phyloP scores from a whole-genome alignment of 2,888 invertebrate genomes.

The Nomada fucata region DNA sequence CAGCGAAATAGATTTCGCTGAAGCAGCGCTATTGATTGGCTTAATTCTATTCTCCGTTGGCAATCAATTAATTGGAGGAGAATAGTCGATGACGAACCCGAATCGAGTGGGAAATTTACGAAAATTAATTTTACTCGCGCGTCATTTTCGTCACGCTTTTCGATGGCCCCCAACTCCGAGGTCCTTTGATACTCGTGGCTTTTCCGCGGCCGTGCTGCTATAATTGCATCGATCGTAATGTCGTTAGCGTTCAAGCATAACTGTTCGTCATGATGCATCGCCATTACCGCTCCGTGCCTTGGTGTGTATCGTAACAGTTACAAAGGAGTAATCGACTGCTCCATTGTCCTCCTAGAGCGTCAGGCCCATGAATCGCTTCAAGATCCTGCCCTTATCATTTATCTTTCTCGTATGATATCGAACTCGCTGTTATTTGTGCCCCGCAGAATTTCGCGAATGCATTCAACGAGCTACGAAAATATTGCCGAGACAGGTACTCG shows the following conservation, averaged over 20 bases:
- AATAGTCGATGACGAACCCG: conserved; percentile 30
- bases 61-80: conserved; percentile 20
- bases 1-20: conserved; percentile 16
- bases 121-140: conserved; percentile 6
- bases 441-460: neutral
- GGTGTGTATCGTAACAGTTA: neutral
- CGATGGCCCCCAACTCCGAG: neutral
- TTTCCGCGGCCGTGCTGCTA: neutral
- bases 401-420: neutral
- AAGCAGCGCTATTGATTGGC: conserved; percentile 5
- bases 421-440: neutral
- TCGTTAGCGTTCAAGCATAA: conserved; percentile 31
- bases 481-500: neutral
- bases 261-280: neutral
- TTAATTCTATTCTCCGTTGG: conserved; percentile 22
- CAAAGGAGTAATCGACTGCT: conserved; percentile 15
- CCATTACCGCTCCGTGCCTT: conserved; percentile 20
- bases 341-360: neutral
- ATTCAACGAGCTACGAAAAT: neutral
- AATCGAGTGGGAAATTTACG: neutral
- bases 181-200: neutral
- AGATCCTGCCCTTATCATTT: conserved; percentile 14
- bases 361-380: conserved; percentile 23
- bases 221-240: conserved; percentile 48
- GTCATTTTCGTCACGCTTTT: conserved; percentile 28